Evolutionary conservation across 2,888 invertebrate genomes (phyloP), one percentile per base, ranked within the genome.

Genomic region (Sarcophaga subvicina): DNA sequence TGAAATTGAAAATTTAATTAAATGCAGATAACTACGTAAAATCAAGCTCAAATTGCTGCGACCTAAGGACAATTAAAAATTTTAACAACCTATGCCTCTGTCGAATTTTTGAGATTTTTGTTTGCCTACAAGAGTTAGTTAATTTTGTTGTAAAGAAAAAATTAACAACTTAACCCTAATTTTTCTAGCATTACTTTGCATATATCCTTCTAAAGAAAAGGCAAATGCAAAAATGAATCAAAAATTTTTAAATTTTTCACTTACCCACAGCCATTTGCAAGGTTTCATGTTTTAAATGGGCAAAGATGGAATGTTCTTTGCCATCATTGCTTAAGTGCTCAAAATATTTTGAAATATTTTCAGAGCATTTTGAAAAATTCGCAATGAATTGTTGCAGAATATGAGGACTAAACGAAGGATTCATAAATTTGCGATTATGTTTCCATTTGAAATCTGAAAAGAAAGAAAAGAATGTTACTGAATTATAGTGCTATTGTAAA

Each of bases 341-440:
- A 8, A 82, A 82, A 59, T 76, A 47, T 4, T 71, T 37, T 0
- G 59, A 45, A 59, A 82, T 59, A 12, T 6, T 6, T 20, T 76
- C 25, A 0, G 76, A 64, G 6, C 45, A 54, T 63, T 64, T 70
- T 59, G 45, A 64, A 27, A 82, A 82, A 14, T 47, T 37, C 0
- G 64, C 45, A 10, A 71, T 20, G 64, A 71, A 77, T 1, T 69
- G 59, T 20, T 77, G 59, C 5, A 77, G 2, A 3, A 66, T 76
- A 70, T 80, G 75, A 3, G 80, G 80, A 37, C 27, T 14, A 49
- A 76, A 80, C 0, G 84, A 60, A 6, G 75, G 64, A 59, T 84
- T 84, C 80, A 80, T 80, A 20, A 84, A 17, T 80, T 80, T 84
- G n/a, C 84, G 84, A 80, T 84, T 71, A 27, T 76, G 84, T 62